These are phyloP conservation scores for Macropis europaea DNA, from an alignment of 2,888 invertebrate genomes.

Conservation along the genomic window DNA sequence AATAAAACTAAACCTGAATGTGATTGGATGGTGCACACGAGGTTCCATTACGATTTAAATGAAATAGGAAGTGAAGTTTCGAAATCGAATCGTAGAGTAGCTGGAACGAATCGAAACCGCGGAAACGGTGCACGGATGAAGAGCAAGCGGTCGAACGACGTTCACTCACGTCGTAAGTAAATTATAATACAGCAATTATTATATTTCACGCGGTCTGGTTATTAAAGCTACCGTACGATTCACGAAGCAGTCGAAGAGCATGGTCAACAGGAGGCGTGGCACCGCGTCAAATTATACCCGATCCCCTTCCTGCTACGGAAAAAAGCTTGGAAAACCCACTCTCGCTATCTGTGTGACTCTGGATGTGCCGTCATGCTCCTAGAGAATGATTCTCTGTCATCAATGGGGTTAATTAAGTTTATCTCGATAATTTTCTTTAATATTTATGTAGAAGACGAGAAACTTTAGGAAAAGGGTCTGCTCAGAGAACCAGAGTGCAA, in stretches of 20 bases:
- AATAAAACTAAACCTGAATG: no score
- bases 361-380: not conserved
- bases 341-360: conserved; percentile 8
- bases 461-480: no score
- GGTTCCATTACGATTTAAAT: no score
- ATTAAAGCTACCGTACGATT: conserved; percentile 56
- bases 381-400: conserved; percentile 20
- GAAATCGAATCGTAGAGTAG: not conserved
- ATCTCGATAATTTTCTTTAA: conserved; percentile 21
- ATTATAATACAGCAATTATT: conserved; percentile 65
- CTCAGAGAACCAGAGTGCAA: no score
- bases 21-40: no score
- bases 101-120: not conserved
- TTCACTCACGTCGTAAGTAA: conserved; percentile 47
- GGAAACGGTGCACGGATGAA: conserved; percentile 14
- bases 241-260: conserved; percentile 24
- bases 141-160: not conserved
- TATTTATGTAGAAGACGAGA: no score
- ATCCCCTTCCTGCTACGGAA: conserved; percentile 52
- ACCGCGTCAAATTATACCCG: conserved; percentile 65
- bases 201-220: conserved; percentile 53
- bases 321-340: conserved; percentile 49
- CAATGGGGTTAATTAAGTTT: conserved; percentile 25
- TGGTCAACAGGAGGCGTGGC: conserved; percentile 61
- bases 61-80: no score